phyloP scores from a whole-genome alignment of 1,140 invertebrate species.

The Drosophila orosa region DNA sequence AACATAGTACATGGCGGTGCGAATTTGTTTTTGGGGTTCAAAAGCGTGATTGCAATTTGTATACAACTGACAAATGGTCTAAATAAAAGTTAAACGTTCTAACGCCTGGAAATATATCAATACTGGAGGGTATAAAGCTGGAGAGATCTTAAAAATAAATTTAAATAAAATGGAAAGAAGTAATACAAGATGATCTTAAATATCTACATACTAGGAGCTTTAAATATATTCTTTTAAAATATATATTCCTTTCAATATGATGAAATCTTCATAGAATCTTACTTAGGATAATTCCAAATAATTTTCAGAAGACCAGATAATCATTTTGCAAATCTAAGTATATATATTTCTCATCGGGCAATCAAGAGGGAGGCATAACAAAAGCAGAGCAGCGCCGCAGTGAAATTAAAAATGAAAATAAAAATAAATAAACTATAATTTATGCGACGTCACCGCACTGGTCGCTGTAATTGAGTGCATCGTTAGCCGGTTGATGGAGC shows the following conservation, averaged over 20 bases:
- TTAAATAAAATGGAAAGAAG: neutral
- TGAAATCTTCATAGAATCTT: neutral
- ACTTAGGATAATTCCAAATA: conserved; percentile 1
- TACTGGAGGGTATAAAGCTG: neutral
- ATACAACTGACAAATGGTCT: conserved; percentile 36
- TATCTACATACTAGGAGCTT: no score
- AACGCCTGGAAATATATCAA: neutral
- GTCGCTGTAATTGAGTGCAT: conserved; percentile 78
- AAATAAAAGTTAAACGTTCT: conserved; percentile 22
- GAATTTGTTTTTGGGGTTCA: conserved; percentile 29
- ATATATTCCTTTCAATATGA: neutral
- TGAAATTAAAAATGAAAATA: conserved; percentile 51
- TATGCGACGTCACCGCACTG: conserved; percentile 54
- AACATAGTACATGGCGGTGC: conserved; percentile 14
- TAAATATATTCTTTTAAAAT: no score
- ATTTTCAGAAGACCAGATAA: conserved; percentile 5
- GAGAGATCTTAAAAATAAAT: no score
- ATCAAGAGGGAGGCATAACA: conserved; percentile 32
- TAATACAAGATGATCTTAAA: neutral
- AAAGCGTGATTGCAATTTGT: conserved; percentile 50
- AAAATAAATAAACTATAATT: conserved; percentile 74
- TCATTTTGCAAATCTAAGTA: conserved; percentile 13
- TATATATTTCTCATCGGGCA: conserved; percentile 10
- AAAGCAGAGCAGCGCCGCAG: conserved; percentile 29
- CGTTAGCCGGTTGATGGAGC: conserved; percentile 62